A percentile compares a stretch with the other conserved stretches of the same genome.
Conservation (phyloP, 2,888 invertebrate genomes). For the Ceramica pisi region DNA sequence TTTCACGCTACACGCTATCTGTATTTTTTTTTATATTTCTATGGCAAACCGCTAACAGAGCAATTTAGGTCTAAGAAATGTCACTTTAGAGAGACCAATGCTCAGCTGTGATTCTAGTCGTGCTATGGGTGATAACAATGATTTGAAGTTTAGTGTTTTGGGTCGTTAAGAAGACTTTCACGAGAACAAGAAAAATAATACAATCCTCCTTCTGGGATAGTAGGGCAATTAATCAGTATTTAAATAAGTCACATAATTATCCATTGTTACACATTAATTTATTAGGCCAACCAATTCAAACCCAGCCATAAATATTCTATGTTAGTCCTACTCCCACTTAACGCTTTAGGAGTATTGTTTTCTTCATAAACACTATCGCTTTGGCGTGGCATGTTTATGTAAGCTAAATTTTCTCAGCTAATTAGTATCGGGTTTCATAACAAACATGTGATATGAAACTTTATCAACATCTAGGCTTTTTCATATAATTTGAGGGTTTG, state of each 20-base stretch:
- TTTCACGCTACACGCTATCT: too few species aligned
- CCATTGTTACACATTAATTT: not conserved
- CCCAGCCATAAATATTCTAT: not conserved
- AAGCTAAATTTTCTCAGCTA: conserved; percentile 22
- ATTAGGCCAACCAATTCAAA: not conserved
- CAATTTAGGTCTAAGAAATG: too few species aligned
- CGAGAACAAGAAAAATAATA: too few species aligned
- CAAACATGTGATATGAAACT: conserved; percentile 26
- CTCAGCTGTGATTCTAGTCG: not conserved
- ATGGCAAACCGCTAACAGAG: too few species aligned
- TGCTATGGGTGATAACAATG: not conserved
- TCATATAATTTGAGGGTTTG: not conserved
- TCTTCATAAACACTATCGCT: conserved; percentile 10
- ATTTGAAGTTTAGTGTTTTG: too few species aligned
- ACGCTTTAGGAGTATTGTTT: conserved; percentile 17
- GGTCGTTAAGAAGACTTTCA: too few species aligned
- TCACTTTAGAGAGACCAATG: not conserved
- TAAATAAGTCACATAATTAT: not conserved
- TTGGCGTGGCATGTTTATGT: conserved; percentile 47
- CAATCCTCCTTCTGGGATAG: too few species aligned
- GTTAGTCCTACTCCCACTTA: not conserved
- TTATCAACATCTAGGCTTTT: conserved; percentile 29
- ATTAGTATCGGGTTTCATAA: conserved; percentile 56
- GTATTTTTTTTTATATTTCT: too few species aligned
- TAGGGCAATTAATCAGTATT: too few species aligned